phyloP scores from a whole-genome alignment of 2,888 invertebrate genomes.

The Chironomus tentans region DNA sequence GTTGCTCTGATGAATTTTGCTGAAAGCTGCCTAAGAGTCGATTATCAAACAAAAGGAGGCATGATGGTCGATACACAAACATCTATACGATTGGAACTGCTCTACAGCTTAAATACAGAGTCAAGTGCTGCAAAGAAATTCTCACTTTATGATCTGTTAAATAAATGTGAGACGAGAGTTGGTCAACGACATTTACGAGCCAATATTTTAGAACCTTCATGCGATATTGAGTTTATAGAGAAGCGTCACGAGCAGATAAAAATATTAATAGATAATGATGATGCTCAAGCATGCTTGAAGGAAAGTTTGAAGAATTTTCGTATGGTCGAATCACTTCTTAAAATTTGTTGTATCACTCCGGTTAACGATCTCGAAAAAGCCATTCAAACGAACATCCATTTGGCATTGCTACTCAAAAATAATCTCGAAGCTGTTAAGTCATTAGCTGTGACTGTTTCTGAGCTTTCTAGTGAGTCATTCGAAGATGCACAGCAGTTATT shows the following conservation, averaged over 20 bases:
- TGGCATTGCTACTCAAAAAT: slow-evolving; percentile 66
- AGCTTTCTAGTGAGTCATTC: slow-evolving; percentile 28
- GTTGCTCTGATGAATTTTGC: slow-evolving; percentile 66
- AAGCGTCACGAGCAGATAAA: slow-evolving; percentile 63
- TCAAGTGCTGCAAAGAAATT: slow-evolving; percentile 36
- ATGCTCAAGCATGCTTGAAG: slow-evolving; percentile 51
- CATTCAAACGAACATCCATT: slow-evolving; percentile 70
- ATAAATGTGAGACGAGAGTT: slow-evolving; percentile 59
- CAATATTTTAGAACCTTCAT: slow-evolving; percentile 70
- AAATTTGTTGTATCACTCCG: slow-evolving; percentile 31
- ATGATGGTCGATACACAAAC: slow-evolving; percentile 80
- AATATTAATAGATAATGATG: slow-evolving; percentile 61
- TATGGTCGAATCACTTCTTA: slow-evolving; percentile 27
- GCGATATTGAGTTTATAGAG: slow-evolving; percentile 54
- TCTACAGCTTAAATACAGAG: slow-evolving; percentile 46
- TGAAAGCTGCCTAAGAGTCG: slow-evolving; percentile 65
- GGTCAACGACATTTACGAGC: slow-evolving; percentile 73
- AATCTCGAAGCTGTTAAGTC: slow-evolving; percentile 56
- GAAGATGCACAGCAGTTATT: neutral
- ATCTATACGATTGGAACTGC: slow-evolving; percentile 64
- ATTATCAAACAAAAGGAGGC: slow-evolving; percentile 72
- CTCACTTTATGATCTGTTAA: slow-evolving; percentile 55
- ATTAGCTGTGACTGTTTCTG: slow-evolving; percentile 33
- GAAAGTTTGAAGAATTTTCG: slow-evolving; percentile 38
- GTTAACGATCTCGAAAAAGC: slow-evolving; percentile 43